Evolutionary conservation across 92 coral and sea anemone genomes (phyloP).

Genomic region (Plumapathes pennacea): DNA sequence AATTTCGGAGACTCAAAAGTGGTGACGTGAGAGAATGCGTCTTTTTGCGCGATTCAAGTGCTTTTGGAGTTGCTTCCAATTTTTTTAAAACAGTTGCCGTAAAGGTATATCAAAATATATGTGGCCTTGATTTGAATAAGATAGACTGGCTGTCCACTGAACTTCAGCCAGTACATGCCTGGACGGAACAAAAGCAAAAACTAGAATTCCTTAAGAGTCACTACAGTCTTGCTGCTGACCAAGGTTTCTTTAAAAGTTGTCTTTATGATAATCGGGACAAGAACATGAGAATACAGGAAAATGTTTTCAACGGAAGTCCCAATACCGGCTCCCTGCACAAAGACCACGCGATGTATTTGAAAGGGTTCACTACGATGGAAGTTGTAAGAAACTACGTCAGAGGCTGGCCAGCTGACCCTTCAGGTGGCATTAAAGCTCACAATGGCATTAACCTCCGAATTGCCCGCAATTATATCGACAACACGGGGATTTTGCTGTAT

Average conservation of each 20-base stretch:
- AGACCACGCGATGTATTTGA: constrained; percentile 60
- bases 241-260: constrained; percentile 36
- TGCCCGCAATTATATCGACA: constrained; percentile 53
- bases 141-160: constrained; percentile 29
- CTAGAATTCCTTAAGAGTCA: constrained; percentile 24
- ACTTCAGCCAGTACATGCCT: neutral
- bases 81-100: constrained; percentile 11
- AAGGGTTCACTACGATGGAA: constrained; percentile 28
- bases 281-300: constrained; percentile 3
- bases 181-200: constrained; percentile 15
- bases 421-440: constrained; percentile 50
- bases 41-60: constrained; percentile 19
- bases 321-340: neutral
- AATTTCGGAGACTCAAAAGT: neutral
- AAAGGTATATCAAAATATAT: constrained; percentile 2
- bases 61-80: constrained; percentile 26
- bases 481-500: constrained; percentile 40
- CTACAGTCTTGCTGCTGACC: constrained; percentile 31
- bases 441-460: constrained; percentile 26
- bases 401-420: constrained; percentile 35
- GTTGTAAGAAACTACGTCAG: constrained; percentile 40
- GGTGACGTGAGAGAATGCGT: constrained; percentile 3
- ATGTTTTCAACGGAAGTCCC: constrained; percentile 60
- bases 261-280: constrained; percentile 46
- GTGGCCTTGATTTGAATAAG: constrained; percentile 35